phyloP scores from a whole-genome alignment of 2,888 invertebrate species.

The Cantharis lateralis region DNA sequence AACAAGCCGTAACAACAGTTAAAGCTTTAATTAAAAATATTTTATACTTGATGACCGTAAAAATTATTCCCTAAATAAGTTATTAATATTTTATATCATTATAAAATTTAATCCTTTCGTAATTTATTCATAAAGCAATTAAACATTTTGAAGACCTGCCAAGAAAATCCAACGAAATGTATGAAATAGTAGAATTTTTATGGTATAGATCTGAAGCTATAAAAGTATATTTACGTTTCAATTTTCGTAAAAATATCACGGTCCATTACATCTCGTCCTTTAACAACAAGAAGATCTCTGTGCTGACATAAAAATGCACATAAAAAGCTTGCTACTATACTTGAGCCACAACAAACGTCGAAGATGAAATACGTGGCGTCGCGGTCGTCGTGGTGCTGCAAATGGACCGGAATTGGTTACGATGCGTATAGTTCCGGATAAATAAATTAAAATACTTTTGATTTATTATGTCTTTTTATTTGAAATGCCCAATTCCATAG shows the following conservation, averaged over 20 bases:
- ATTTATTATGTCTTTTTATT: neutral
- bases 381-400: constrained; percentile 40
- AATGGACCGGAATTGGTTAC: constrained; percentile 51
- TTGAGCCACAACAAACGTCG: constrained; percentile 43
- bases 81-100: neutral
- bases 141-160: neutral
- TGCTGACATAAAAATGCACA: constrained; percentile 51
- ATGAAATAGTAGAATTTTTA: constrained; percentile 18
- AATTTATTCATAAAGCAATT: neutral
- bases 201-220: constrained; percentile 38
- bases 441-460: constrained; percentile 24
- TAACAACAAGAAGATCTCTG: constrained; percentile 49
- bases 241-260: constrained; percentile 56
- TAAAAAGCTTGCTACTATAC: constrained; percentile 51
- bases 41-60: neutral
- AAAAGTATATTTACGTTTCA: constrained; percentile 56
- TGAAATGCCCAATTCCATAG: neutral
- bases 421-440: constrained; percentile 33
- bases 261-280: constrained; percentile 52
- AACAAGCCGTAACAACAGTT: constrained; percentile 1
- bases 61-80: neutral
- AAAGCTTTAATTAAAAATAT: neutral
- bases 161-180: neutral
- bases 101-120: neutral
- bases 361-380: constrained; percentile 52